Evolutionary conservation across 2,888 invertebrate genomes (phyloP).

Genomic region (Drosophila nigricruria): DNA sequence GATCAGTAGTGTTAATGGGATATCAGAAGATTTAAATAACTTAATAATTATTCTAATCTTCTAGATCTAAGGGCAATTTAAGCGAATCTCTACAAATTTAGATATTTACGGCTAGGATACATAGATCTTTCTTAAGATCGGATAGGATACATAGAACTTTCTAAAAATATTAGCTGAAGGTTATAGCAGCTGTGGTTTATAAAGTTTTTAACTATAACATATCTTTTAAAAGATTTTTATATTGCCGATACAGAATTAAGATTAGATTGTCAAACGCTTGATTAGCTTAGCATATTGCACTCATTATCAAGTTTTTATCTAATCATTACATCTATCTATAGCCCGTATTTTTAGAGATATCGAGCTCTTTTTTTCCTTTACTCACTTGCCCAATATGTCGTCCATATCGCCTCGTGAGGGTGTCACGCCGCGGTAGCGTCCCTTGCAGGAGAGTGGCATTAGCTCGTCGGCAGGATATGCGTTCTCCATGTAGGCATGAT

Average conservation of each 20-base stretch:
- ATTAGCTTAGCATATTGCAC: not conserved
- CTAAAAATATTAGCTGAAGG: not conserved
- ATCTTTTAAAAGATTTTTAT: not conserved
- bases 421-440: slow-evolving; percentile 95
- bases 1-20: not conserved
- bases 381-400: slow-evolving; percentile 98
- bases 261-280: not conserved
- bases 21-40: not conserved
- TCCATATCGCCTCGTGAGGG: slow-evolving; percentile 98
- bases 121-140: too few relatives aligned
- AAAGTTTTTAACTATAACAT: too few relatives aligned
- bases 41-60: too few relatives aligned
- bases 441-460: slow-evolving; percentile 98
- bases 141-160: too few relatives aligned
- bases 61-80: too few relatives aligned
- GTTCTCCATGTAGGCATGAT: slow-evolving; percentile 97
- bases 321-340: not conserved
- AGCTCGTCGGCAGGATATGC: slow-evolving; percentile 99
- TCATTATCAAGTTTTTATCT: not conserved
- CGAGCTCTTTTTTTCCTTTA: slow-evolving; percentile 25
- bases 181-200: not conserved
- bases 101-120: too few relatives aligned
- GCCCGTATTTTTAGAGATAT: not conserved
- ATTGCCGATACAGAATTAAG: not conserved
- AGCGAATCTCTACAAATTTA: too few relatives aligned